Conservation (phyloP, 2,888 invertebrate genomes). For the Osmoderma eremita region DNA sequence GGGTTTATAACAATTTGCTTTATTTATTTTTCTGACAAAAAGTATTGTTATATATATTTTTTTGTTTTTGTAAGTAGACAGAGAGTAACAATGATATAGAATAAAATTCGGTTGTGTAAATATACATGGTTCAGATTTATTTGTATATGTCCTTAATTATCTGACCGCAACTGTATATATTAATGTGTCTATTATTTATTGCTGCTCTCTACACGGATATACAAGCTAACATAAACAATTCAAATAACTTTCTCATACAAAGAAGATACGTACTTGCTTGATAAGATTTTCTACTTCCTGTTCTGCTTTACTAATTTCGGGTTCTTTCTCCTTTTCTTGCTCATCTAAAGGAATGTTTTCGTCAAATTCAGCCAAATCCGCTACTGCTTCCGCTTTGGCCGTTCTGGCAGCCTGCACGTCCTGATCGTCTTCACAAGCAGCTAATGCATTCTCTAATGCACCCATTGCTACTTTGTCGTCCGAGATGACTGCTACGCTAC, state of each 20-base stretch:
- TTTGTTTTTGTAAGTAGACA: too few relatives aligned
- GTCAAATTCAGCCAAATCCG: conserved; percentile 94
- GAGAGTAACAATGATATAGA: too few relatives aligned
- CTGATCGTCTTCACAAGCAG: conserved; percentile 93
- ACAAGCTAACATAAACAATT: not conserved
- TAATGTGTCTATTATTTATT: too few relatives aligned
- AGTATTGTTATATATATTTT: too few relatives aligned
- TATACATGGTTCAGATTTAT: too few relatives aligned
- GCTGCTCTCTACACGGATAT: too few relatives aligned
- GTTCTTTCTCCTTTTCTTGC: conserved; percentile 65
- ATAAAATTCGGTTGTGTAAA: too few relatives aligned
- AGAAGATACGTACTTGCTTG: conserved; percentile 72
- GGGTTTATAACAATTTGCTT: too few relatives aligned
- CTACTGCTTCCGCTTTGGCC: conserved; percentile 89
- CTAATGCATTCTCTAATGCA: conserved; percentile 82
- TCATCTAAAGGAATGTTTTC: conserved; percentile 91
- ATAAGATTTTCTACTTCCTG: conserved; percentile 77
- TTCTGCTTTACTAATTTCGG: conserved; percentile 77
- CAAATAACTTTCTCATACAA: not conserved
- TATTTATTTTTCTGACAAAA: too few relatives aligned
- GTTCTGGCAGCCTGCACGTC: conserved; percentile 91
- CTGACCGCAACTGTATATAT: too few relatives aligned
- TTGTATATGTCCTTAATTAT: too few relatives aligned
- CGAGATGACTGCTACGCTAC: conserved; percentile 45
- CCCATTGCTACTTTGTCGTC: conserved; percentile 73